Conservation (phyloP, 2,797 vertebrate species). For the Eulemur rubriventer region DNA sequence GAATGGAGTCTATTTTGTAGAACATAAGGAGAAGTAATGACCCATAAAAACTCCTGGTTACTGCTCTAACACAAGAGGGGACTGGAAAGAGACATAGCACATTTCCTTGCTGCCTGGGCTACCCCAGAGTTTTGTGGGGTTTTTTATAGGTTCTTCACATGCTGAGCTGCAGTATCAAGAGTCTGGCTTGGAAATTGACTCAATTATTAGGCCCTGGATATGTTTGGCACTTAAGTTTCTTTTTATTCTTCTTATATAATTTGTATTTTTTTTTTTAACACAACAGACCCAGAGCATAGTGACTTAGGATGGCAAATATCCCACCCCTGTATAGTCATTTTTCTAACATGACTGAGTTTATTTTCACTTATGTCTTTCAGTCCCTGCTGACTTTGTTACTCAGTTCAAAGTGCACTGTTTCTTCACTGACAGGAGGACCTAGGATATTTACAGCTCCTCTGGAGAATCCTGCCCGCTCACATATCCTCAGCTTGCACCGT, state of each 20-base stretch:
- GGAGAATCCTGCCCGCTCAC: neutral
- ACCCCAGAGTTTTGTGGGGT: conserved; percentile 37
- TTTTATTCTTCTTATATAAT: neutral
- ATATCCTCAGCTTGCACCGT: neutral
- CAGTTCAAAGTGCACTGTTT: neutral
- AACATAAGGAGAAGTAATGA: conserved; percentile 72
- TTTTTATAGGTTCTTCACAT: conserved; percentile 44
- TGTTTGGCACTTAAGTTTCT: conserved; percentile 46
- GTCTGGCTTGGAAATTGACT: conserved; percentile 63
- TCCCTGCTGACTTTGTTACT: conserved; percentile 53
- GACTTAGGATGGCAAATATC: neutral
- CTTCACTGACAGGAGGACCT: conserved; percentile 4
- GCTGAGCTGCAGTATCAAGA: conserved; percentile 62
- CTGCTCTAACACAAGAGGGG: conserved; percentile 3
- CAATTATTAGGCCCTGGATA: conserved; percentile 17
- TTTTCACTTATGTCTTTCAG: conserved; percentile 48
- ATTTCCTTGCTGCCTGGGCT: conserved; percentile 56
- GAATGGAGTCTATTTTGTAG: conserved; percentile 51
- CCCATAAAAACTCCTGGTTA: conserved; percentile 71
- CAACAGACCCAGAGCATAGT: conserved; percentile 16
- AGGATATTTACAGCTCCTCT: neutral
- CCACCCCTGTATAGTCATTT: conserved; percentile 41
- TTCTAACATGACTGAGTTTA: conserved; percentile 54
- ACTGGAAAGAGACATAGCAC: conserved; percentile 17
- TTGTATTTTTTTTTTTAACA: neutral